These are phyloP conservation scores for Myotis davidii DNA, from an alignment of 2,113 vertebrate species.

Conservation along the genomic window DNA sequence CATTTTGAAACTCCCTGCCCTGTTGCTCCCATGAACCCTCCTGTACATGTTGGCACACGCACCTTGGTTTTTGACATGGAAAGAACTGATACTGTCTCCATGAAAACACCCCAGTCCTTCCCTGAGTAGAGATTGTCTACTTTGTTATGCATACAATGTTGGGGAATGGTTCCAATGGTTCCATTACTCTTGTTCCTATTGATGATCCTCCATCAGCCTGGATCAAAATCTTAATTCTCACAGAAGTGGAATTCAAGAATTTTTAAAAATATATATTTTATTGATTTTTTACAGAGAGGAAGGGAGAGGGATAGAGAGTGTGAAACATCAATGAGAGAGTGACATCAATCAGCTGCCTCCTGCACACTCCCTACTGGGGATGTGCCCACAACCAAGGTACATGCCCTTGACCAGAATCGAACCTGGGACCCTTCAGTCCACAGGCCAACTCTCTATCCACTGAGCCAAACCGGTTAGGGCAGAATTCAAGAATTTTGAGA, in stretches of 20 bases:
- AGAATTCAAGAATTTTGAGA: neutral
- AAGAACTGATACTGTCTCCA: neutral
- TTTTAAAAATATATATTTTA: neutral
- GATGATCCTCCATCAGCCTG: neutral
- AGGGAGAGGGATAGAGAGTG: too few relatives aligned
- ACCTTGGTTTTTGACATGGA: neutral
- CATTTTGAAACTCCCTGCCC: neutral
- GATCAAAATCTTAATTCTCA: slow-evolving; percentile 32
- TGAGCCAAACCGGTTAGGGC: too few relatives aligned
- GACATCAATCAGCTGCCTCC: too few relatives aligned
- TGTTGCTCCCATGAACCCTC: neutral
- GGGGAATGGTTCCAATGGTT: neutral
- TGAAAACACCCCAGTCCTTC: neutral
- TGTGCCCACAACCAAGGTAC: too few relatives aligned
- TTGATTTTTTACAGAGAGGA: too few relatives aligned
- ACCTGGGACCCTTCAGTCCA: too few relatives aligned
- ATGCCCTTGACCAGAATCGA: too few relatives aligned
- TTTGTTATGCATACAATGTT: neutral
- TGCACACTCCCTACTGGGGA: too few relatives aligned
- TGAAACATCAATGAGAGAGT: too few relatives aligned
- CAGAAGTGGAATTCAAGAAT: neutral
- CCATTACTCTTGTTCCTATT: neutral
- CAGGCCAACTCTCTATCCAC: too few relatives aligned
- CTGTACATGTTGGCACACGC: neutral
- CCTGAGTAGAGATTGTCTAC: neutral